These are phyloP conservation scores for Fragum whitleyi DNA, from an alignment of 2,888 invertebrate species.

Conservation along the genomic window DNA sequence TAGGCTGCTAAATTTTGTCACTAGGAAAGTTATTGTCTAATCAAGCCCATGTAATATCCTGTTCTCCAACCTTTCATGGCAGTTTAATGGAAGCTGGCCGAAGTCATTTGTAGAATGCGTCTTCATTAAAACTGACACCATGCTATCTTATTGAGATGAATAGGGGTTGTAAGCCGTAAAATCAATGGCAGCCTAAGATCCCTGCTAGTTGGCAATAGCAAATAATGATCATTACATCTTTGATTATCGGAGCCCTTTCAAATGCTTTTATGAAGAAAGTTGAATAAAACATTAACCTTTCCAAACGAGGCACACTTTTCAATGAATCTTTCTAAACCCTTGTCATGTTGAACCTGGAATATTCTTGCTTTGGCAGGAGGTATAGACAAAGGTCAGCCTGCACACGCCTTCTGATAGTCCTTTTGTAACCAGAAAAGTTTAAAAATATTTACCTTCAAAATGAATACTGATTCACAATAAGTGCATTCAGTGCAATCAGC, in stretches of 20 bases:
- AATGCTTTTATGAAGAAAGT: no score
- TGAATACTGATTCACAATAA: no score
- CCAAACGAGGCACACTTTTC: no score
- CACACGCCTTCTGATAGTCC: no score
- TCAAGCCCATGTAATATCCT: constrained; percentile 24
- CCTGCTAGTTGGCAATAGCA: constrained; percentile 10
- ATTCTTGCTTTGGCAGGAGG: no score
- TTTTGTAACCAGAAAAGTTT: no score
- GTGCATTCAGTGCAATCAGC: no score
- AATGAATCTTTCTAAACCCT: no score
- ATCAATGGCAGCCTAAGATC: constrained; percentile 2
- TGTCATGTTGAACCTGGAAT: no score
- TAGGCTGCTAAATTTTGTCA: background rate
- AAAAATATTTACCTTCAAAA: no score
- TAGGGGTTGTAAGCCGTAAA: background rate
- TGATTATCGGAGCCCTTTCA: background rate
- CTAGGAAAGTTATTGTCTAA: constrained; percentile 16
- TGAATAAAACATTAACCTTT: no score
- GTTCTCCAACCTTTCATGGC: constrained; percentile 11
- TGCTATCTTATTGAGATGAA: constrained; percentile 19
- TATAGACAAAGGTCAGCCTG: no score
- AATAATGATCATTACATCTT: constrained; percentile 17
- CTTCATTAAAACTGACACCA: constrained; percentile 21
- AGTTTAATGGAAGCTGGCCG: constrained; percentile 17
- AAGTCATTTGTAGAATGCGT: constrained; percentile 16